Evolutionary conservation across 2,888 invertebrate species (phyloP), one percentile per base, ranked within the genome.

Genomic region (Pimpla rufipes): DNA sequence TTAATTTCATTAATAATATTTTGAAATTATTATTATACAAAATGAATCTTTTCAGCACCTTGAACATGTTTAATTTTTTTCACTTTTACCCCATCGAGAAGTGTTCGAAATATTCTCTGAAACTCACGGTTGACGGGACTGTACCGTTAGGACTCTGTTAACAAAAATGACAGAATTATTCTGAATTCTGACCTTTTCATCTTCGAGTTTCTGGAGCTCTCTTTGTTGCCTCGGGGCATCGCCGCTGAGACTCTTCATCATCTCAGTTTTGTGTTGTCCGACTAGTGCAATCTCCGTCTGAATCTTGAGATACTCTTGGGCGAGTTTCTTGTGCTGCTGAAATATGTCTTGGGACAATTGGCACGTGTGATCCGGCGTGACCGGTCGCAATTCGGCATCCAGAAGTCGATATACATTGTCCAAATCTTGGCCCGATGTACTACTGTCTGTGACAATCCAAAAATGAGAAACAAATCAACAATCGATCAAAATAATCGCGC

Each of bases 281-380:
- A 97, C 94, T 90, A 97, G 96, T 47, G 97, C 97, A 83, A 98
- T 94, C 94, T 98, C 97, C 47, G 97, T 97, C 94, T 98, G 97
- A 85, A 97, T 97, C 93, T 96, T 97, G 79, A 98, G 95, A 94
- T 97, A 98, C 93, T 98, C 97, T 93, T 97, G 96, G 79, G 98
- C 98, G 87, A 98, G 94, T 93, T 97, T 95, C 91, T 97, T 97
- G 92, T 98, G 98, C 90, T 98, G 97, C 87, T 98, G 96, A 92
- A 97, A 98, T 90, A 98, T 97, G 86, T 96, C 95, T 92, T 97
- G 95, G 73, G 98, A 98, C 93, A 97, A 96, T 18, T 96, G 95
- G 86, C 94, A 95, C 90, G 95, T 95, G 88, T 96, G 95, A 94
- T 97, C 97, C 16, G 98, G 98, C 50, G 97, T 96, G 87, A 97